phyloP scores from a whole-genome alignment of 2,888 invertebrate species.

The Dynastes tityus region DNA sequence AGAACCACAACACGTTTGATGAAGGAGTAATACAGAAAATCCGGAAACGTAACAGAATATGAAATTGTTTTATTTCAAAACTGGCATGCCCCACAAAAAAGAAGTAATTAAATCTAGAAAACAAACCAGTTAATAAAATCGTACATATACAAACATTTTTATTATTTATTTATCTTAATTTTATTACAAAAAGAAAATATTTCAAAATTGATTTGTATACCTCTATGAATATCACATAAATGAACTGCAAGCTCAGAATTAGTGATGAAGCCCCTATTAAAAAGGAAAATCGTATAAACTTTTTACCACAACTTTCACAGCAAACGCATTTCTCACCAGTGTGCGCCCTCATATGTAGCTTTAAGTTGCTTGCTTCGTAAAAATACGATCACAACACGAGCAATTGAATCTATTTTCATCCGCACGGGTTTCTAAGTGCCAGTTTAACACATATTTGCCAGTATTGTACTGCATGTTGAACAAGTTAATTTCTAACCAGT shows the following conservation, averaged over 20 bases:
- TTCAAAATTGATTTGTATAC: conserved; percentile 61
- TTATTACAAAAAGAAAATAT: not conserved
- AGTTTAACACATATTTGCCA: conserved; percentile 51
- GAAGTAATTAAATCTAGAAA: not conserved
- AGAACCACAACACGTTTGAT: no score
- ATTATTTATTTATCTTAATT: no score
- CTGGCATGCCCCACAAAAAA: not conserved
- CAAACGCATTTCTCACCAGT: conserved; percentile 70
- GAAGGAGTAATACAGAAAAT: no score
- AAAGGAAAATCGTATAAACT: no score
- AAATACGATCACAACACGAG: conserved; percentile 68
- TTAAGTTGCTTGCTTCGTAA: conserved; percentile 73
- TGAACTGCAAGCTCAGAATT: conserved; percentile 42
- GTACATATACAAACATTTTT: no score
- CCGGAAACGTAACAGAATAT: no score
- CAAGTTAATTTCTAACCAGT: no score
- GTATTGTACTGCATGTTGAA: no score
- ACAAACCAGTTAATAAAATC: no score
- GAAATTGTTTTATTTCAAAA: not conserved
- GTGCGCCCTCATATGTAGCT: conserved; percentile 71
- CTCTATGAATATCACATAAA: conserved; percentile 66
- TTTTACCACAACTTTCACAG: conserved; percentile 62
- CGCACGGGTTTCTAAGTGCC: conserved; percentile 68
- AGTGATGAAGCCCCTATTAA: no score
- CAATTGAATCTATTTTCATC: conserved; percentile 61